Base-by-base conservation (phyloP, 1,140 invertebrate genomes). In the Eurytemora carolleeae region DNA sequence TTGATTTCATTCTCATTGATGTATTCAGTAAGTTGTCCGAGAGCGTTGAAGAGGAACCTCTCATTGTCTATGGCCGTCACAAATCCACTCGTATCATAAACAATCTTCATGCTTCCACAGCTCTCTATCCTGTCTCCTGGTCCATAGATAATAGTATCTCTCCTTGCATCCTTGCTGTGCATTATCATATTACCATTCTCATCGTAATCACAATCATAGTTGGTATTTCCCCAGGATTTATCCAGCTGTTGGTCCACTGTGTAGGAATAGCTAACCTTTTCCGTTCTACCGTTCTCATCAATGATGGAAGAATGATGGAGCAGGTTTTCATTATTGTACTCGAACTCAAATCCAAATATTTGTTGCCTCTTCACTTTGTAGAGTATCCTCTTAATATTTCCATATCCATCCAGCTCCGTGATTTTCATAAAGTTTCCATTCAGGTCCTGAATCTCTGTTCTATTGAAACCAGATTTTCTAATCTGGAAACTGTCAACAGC, bases 181-280 rank as follows among this genome's bases (percentile, higher is more conserved):
- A 83, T 86, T 53, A 91, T 83, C 1, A 89, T 80, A 70, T 96
- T 96, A 24, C 90, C 89, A 70, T 95, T 95, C 67, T 91, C 87
- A 73, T 96, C 91, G 70, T 92, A 94, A 0, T 85, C 79, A 70
- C 90, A 96, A 66, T 90, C 88, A 88, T 88, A 95, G 44, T 71
- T 71, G 65, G 87, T 86, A 66, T 82, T 82, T 0, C 84, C 86
- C 18, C 82, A 76, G 0, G 92, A 82, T 71, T 91, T 86, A 58
- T 87, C 75, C 0, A 92, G 79, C 68, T 90, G 87, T 0, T 87
- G 86, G 69, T 91, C 87, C 31, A 82, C 83, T 68, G 88, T 90
- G 67, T 92, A 92, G 16, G 81, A 83, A 55, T 90, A 82, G 65
- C 84, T 82, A 68, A 90, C 85, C 19, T 62, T 53, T 64, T 81